Evolutionary conservation across 2,113 vertebrate species (phyloP), one percentile per base, ranked within the genome.

Genomic region (Cyphomyrus discorhynchus): DNA sequence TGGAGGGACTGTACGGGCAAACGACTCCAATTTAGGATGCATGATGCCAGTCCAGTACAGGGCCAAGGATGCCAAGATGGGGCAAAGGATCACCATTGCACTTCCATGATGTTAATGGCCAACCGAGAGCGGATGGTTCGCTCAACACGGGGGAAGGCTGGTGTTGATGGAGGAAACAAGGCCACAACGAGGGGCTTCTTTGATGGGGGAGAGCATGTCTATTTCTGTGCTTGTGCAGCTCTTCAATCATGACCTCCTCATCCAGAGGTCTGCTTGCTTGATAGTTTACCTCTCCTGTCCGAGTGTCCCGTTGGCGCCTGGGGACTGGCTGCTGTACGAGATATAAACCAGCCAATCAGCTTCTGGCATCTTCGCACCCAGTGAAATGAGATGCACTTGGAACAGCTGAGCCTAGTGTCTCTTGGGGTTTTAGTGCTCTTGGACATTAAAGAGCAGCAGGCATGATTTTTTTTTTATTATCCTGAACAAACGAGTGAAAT

Each of bases 81-180:
- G 88, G 89, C 91, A 90, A 91, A 62, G 88, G 19, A 84, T 92
- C 39, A 83, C 50, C 27, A 62, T 86, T 89, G 66, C 66, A 70
- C 62, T 10, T 90, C 88, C 88, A 19, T 19, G 46, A 87, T 88
- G 90, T 89, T 90, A 89, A 90, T 89, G 84, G 62, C 90, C 50
- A 56, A 56, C 53, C 53, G 90, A 74, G 47, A 82, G 56, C 85
- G 2, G 11, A 50, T 70, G 74, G 42, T 91, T 93, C 83, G 85
- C 90, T 90, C 89, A 89, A 90, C 86, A 83, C 56, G 90, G 91
- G 89, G 27, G 50, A 66, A 24, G 90, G 88, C 91, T 90, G 86
- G 86, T 90, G 93, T 93, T 92, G 93, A 92, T 92, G 83, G 91
- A 94, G 92, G 94, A 94, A 95, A 93, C 95, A 95, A 93, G 93